Base-by-base conservation (phyloP, 1,140 invertebrate genomes). In the Trypoxylus dichotomus region DNA sequence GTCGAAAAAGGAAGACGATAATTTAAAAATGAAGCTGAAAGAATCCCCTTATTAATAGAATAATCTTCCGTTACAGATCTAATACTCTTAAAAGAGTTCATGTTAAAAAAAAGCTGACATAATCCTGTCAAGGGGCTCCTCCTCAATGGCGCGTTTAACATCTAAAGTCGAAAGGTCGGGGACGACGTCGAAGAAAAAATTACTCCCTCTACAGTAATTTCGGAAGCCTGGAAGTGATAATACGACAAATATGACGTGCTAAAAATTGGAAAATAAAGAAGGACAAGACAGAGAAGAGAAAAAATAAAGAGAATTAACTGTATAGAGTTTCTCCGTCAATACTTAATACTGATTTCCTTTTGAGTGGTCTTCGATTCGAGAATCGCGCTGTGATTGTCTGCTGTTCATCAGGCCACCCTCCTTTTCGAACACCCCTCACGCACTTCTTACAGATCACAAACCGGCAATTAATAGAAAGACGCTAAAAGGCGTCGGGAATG, bases 391-490 rank as follows among this genome's bases (percentile, higher is more conserved):
- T 84, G 83, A 84, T 84, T 84, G 82, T 81, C 79, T 74, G 79
- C 79, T 82, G 83, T 84, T 84, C 83, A 84, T 84, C 83, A 84
- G 82, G 80, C 78, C 79, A 83, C 79, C 82, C 82, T 83, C 78
- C 79, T 74, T 54, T 77, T 41, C 81, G 76, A 73, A 82, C 79
- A 79, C 82, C 80, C 60, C 60, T 79, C 80, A 78, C 75, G 76
- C 73, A 68, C 71, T 82, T 73, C 74, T 82, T 81, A 80, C 79
- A 83, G 82, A 83, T 83, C 80, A 83, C 81, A 82, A 82, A 79
- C 80, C 74, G 79, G 81, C 81, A 83, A 83, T 83, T 83, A 83
- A 83, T 83, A 83, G 81, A 81, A 83, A 83, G 81, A 82, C 81
- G 80, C 72, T 78, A 77, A 79, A 77, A 77, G 81, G 77, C 81